A percentile compares a stretch with the other conserved stretches of the same genome.
phyloP scores from a whole-genome alignment of 2,888 invertebrate genomes.

The Troglohyphantes excavatus region DNA sequence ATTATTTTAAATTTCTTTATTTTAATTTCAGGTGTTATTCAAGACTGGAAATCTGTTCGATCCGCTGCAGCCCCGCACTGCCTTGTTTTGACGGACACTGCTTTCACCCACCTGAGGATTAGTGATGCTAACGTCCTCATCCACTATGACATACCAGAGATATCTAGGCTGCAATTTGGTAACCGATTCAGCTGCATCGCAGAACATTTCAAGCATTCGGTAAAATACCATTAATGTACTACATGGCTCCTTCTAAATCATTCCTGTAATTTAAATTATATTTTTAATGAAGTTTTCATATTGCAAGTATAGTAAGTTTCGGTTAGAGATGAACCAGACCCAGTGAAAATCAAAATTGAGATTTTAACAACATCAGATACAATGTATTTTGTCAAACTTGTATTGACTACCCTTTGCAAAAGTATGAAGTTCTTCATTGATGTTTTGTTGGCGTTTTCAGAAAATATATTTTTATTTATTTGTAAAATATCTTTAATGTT shows the following conservation, averaged over 20 bases:
- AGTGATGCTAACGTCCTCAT: conserved; percentile 87
- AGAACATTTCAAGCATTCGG: conserved; percentile 85
- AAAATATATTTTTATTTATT: too few species aligned
- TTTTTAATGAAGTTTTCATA: too few species aligned
- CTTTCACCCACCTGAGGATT: conserved; percentile 86
- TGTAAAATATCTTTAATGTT: too few species aligned
- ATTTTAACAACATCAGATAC: too few species aligned
- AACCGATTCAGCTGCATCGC: conserved; percentile 87
- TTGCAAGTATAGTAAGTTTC: background rate
- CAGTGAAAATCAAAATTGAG: too few species aligned
- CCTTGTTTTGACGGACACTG: conserved; percentile 88
- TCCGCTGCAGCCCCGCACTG: conserved; percentile 20
- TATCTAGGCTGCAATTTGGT: conserved; percentile 87
- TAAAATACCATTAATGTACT: background rate
- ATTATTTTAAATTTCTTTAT: too few species aligned
- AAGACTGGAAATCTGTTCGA: conserved; percentile 58
- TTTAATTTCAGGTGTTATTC: conserved; percentile 50
- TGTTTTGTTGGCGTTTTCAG: too few species aligned
- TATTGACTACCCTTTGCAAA: too few species aligned
- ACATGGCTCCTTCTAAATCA: background rate
- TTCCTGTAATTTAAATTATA: background rate
- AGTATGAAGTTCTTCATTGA: too few species aligned
- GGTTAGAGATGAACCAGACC: too few species aligned
- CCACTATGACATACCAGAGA: conserved; percentile 88
- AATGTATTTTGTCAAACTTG: too few species aligned